Conservation (phyloP, 2,888 invertebrate genomes). For the Parapristionchus giblindavisi region DNA sequence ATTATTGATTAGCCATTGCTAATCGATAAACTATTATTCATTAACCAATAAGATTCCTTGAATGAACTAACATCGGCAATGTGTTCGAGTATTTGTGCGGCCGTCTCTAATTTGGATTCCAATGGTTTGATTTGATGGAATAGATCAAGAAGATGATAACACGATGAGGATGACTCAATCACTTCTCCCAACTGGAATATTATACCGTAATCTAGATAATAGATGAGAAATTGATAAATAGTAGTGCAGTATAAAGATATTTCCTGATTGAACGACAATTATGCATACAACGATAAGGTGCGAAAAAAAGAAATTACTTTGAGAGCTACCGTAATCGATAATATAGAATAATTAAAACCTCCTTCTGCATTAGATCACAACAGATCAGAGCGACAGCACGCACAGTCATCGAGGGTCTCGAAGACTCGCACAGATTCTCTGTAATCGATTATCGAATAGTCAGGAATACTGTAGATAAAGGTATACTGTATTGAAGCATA, state of each 20-base stretch:
- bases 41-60: not conserved
- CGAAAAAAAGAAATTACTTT: not conserved
- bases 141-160: constrained; percentile 19
- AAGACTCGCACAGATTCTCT: not conserved
- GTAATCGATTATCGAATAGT: not conserved
- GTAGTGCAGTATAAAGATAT: not conserved
- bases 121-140: constrained; percentile 15
- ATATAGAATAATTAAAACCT: not conserved
- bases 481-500: not conserved
- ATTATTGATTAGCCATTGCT: too few species aligned
- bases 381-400: constrained; percentile 21
- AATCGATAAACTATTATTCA: too few species aligned
- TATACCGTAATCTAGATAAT: not conserved
- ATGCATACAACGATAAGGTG: not conserved
- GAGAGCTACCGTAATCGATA: not conserved
- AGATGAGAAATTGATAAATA: not conserved
- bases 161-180: not conserved
- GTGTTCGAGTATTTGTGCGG: constrained; percentile 32
- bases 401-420: constrained; percentile 21
- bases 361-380: constrained; percentile 4
- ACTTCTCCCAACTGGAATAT: not conserved
- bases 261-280: not conserved
- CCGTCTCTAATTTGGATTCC: constrained; percentile 10
- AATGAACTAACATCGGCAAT: constrained; percentile 12
- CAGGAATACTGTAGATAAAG: not conserved